These are phyloP conservation scores for Choreutis nemorana DNA, from an alignment of 2,888 invertebrate species.

Conservation along the genomic window DNA sequence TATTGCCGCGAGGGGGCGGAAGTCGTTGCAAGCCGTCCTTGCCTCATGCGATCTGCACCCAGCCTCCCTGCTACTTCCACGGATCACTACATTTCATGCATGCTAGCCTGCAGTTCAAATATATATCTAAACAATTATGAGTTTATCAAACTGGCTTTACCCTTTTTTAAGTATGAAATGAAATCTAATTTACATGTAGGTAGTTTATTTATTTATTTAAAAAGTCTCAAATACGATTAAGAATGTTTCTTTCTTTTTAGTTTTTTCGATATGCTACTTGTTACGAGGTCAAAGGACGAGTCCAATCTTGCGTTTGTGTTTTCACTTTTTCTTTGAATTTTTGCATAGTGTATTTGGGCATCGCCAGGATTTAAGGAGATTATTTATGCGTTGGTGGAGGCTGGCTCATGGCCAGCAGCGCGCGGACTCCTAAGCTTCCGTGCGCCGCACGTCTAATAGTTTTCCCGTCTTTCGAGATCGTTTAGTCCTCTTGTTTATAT, in stretches of 20 bases:
- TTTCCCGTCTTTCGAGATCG: constrained; percentile 33
- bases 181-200: constrained; percentile 1
- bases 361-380: neutral
- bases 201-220: constrained; percentile 4
- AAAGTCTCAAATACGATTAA: constrained; percentile 8
- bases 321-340: neutral
- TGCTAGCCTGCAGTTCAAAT: too few species aligned
- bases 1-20: constrained; percentile 40
- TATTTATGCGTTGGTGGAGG: constrained; percentile 9
- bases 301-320: neutral
- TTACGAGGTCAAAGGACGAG: neutral
- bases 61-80: neutral
- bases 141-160: too few species aligned
- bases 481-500: constrained; percentile 44
- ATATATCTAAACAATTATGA: too few species aligned
- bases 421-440: constrained; percentile 39
- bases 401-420: constrained; percentile 38
- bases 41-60: neutral
- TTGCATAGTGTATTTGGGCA: constrained; percentile 4
- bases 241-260: too few species aligned
- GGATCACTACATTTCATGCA: too few species aligned
- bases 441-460: constrained; percentile 44
- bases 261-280: too few species aligned
- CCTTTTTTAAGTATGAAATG: too few species aligned
- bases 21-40: constrained; percentile 32